phyloP scores from a whole-genome alignment of 2,797 vertebrate genomes.

The Macroramphosus scolopax region DNA sequence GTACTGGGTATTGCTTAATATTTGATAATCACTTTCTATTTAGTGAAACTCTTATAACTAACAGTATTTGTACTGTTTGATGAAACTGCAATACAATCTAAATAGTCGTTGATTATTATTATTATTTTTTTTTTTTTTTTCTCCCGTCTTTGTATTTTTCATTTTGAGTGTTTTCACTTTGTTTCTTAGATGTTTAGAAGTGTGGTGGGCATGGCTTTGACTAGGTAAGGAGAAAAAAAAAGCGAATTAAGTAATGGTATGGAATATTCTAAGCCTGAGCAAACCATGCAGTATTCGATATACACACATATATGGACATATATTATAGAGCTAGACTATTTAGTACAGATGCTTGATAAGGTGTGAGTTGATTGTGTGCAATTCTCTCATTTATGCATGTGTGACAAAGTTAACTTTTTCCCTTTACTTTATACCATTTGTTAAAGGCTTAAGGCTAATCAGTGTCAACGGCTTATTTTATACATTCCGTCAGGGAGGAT shows the following conservation, averaged over 20 bases:
- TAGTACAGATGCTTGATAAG: slow-evolving; percentile 98
- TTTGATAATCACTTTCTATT: slow-evolving; percentile 93
- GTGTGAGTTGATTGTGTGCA: slow-evolving; percentile 99
- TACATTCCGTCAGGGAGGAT: slow-evolving; percentile 99
- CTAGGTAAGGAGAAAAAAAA: slow-evolving; percentile 87
- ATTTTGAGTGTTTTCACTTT: slow-evolving; percentile 77
- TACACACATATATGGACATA: slow-evolving; percentile 78
- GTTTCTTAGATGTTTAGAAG: slow-evolving; percentile 84
- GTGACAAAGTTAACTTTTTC: slow-evolving; percentile 87
- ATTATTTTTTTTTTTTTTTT: slow-evolving; percentile 76
- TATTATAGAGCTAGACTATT: slow-evolving; percentile 91
- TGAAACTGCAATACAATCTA: slow-evolving; percentile 95
- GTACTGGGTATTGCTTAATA: slow-evolving; percentile 90
- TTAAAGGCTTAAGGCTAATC: slow-evolving; percentile 88
- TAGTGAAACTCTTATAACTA: slow-evolving; percentile 85
- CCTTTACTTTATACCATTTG: slow-evolving; percentile 87
- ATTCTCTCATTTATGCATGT: slow-evolving; percentile 99
- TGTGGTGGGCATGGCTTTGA: slow-evolving; percentile 92
- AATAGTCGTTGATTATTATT: slow-evolving; percentile 83
- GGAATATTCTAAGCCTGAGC: slow-evolving; percentile 93
- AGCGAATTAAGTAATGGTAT: slow-evolving; percentile 86
- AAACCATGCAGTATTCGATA: slow-evolving; percentile 98
- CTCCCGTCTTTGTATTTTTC: slow-evolving; percentile 68
- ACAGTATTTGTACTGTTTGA: slow-evolving; percentile 92
- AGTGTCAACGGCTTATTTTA: slow-evolving; percentile 95